Evolutionary conservation across 35 echinoderm and acorn worm species (phyloP), one percentile per base, ranked within the genome.

Genomic region (Stichopus chloronotus): DNA sequence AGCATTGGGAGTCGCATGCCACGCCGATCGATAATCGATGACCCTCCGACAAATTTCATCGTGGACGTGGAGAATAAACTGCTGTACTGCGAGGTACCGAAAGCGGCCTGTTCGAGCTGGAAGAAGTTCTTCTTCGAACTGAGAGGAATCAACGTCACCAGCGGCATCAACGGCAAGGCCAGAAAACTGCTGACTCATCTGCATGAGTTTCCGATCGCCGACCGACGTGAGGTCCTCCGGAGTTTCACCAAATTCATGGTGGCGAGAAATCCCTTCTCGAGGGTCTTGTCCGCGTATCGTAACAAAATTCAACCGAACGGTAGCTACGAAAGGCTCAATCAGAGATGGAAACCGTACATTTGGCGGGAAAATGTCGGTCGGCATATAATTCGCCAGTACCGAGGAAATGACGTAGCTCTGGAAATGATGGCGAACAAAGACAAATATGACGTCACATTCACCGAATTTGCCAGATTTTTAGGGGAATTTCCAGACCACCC

Each of bases 241-340:
- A 92, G 79, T 52, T 92, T 63, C 17, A 65, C 78, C 16, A 92
- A 92, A 84, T 92, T 92, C 63, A 92, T 92, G 53, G 25, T 92
- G 20, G 61, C 78, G 7, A 78, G 91, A 81, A 55, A 92, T 68
- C 91, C 91, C 11, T 92, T 92, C 83, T 59, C 16, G 22, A 72
- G 91, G 16, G 8, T 92, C 59, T 52, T 92, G 25, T 92, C 91
- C 4, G 91, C 91, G 5, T 92, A 58, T 82, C 53, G 79, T 23
- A 68, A 92, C 30, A 92, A 92, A 83, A 81, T 92, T 59, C 52
- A 82, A 68, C 57, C 87, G 71, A 89, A 89, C 25, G 87, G 87
- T n/a, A 89, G 22, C 8, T 89, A 71, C 87, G 87, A 89, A 61
- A 24, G 16, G 16, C 5, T 92, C 5, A 82, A 63, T 25, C 8